Evolutionary conservation across 2,797 vertebrate species (phyloP).

Genomic region (Anniella stebbinsi): DNA sequence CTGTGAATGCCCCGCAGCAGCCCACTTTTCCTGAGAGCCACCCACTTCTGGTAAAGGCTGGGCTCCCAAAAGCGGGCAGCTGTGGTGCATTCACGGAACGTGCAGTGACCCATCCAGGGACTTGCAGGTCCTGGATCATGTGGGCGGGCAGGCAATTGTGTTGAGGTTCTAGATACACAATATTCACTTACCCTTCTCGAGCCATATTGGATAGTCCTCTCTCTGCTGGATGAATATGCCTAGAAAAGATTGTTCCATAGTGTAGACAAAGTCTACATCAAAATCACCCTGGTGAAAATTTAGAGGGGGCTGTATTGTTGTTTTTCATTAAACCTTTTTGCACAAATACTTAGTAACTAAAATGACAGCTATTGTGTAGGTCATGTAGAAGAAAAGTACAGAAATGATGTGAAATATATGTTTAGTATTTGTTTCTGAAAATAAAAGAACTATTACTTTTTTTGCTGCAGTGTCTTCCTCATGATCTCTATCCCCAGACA

Average conservation of each 20-base stretch:
- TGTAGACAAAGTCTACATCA: constrained; percentile 62
- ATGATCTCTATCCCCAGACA: neutral
- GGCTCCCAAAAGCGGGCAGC: too few relatives aligned
- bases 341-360: neutral
- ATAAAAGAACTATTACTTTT: neutral
- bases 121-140: too few relatives aligned
- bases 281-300: constrained; percentile 45
- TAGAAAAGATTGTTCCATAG: constrained; percentile 58
- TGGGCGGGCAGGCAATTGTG: too few relatives aligned
- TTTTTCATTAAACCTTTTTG: constrained; percentile 15
- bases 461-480: constrained; percentile 11
- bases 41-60: too few relatives aligned
- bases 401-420: neutral
- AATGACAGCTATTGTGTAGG: constrained; percentile 31
- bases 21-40: too few relatives aligned
- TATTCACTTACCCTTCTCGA: constrained; percentile 57
- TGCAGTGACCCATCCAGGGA: too few relatives aligned
- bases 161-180: constrained; percentile 57
- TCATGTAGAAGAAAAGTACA: constrained; percentile 39
- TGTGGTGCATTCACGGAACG: too few relatives aligned
- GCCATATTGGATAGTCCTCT: constrained; percentile 52
- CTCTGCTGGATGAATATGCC: constrained; percentile 59
- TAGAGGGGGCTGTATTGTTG: neutral
- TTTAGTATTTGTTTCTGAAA: neutral
- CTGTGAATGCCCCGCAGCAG: too few relatives aligned